Evolutionary conservation across 2,113 vertebrate genomes (phyloP).

Genomic region (Henicopernis longicauda): DNA sequence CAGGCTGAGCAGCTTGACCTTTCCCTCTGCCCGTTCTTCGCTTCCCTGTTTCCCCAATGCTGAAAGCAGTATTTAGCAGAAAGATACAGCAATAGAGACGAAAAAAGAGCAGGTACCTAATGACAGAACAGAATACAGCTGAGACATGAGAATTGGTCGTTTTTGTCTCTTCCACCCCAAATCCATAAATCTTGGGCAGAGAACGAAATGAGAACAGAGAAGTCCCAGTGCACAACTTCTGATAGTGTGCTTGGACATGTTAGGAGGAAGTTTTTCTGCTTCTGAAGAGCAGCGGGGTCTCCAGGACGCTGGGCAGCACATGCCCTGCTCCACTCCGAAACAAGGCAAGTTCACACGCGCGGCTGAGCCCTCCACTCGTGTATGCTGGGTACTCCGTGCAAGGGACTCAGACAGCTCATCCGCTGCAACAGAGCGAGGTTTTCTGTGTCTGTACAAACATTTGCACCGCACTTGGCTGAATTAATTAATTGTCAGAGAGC

Average conservation of each 20-base stretch:
- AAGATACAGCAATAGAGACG: not conserved
- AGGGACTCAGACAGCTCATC: not conserved
- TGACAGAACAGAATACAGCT: not conserved
- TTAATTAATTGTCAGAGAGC: not conserved
- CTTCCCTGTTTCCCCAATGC: not conserved
- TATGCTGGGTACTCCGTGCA: rapidly evolving
- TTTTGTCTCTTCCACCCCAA: not conserved
- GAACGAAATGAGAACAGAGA: rapidly evolving
- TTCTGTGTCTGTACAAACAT: not conserved
- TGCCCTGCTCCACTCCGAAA: not conserved
- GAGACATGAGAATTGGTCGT: not conserved
- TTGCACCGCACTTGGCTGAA: not conserved
- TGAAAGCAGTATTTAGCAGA: rapidly evolving
- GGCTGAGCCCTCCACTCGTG: not conserved
- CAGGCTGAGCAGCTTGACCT: not conserved
- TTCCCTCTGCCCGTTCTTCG: rapidly evolving
- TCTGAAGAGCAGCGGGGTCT: not conserved
- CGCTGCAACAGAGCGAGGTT: rapidly evolving
- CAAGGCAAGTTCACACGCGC: rapidly evolving
- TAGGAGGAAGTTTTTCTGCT: not conserved
- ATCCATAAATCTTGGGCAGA: rapidly evolving
- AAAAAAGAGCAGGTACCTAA: not conserved
- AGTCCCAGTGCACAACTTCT: not conserved
- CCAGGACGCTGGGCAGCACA: not conserved
- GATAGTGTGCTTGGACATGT: rapidly evolving